Base-by-base conservation (phyloP, 2,113 vertebrate genomes). In the Cephalopterus ornatus region DNA sequence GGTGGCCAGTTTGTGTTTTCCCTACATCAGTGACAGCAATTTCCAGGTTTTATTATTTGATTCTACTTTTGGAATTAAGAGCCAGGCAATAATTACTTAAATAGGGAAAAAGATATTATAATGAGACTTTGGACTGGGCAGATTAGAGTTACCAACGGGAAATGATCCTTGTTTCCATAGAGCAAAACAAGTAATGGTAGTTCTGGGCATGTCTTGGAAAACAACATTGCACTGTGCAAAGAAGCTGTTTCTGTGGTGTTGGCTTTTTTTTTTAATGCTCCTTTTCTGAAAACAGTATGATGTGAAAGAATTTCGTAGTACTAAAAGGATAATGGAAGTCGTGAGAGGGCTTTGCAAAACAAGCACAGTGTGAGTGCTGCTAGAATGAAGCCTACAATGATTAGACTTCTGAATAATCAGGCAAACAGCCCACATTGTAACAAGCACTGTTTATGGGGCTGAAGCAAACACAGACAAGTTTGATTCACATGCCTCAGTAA, bases 401-500 rank as follows among this genome's bases (percentile, higher is more conserved):
- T 44, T 39, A 61, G 76, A 70, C 76, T 96, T 94, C 70, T 85
- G 81, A 89, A 72, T 93, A 95, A 96, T 93, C 70, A 73, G 70
- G 79, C 93, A 89, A 94, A 86, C 88, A 94, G 91, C 80, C 85
- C 7, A 2, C 65, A 46, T 50, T 91, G 85, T 85, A 95, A 81
- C 85, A 78, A 96, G 92, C 59, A 11, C 90, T 92, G 89, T 86
- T 95, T 93, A 85, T 47, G 77, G 37, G 75, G 92, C 83, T 68
- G 79, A 67, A 95, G 90, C 71, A 92, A 95, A 95, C 76, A 70
- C 62, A 84, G 75, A 91, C 92, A 90, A 87, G 68, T 93, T 97
- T 93, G 95, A 91, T 83, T 95, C 85, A 39, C 68, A 92, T 85
- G 93, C 95, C 93, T 97, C 89, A 84, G 59, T 92, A 94, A 97